Evolutionary conservation across 2,797 vertebrate genomes (phyloP), one percentile per base, ranked within the genome.

Genomic region (Channa striata): DNA sequence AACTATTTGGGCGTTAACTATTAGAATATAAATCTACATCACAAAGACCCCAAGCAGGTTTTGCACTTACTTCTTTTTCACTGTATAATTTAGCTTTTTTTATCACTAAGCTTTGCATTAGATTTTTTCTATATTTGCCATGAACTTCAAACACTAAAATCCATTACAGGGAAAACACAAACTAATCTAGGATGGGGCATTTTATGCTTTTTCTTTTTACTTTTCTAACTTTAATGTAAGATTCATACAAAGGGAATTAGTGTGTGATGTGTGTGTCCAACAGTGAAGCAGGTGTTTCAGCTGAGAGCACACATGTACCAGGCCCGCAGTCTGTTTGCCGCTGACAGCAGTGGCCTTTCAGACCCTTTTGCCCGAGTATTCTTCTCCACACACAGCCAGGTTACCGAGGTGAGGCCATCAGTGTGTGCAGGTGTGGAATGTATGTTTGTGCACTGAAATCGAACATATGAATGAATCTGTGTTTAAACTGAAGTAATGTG

Each of bases 251-350:
- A 48, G 36, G n/a, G 37, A 25, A 66, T 39, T 50, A 59, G 43
- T 50, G 21, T 34, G 40, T 59, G 20, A 34, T 54, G 20, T 57
- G 70, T 78, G 40, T 76, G n/a, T 53, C 21, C 39, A 36, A 74
- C 93, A 99, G 98, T 97, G 94, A 99, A 98, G 73, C 97, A 99
- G 84, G 94, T 96, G 19, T 99, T 99, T 91, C 97, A 99, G 94
- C 93, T 99, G 71, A 93, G 98, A 54, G 96, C 95, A 1, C 98
- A 99, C 93, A 98, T 99, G 97, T 99, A 99, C 93, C 98, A 99
- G 82, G 97, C 98, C 50, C 94, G 97, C 60, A 98, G 97, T 58
- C 85, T 99, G 74, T 99, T 99, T 52, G 97, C 98, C 0, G 98
- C 97, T 0, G 98, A 99, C 90, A 98, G 93, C 89, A 99, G 95